phyloP scores from a whole-genome alignment of 2,797 vertebrate species.

The Natrix natrix region DNA sequence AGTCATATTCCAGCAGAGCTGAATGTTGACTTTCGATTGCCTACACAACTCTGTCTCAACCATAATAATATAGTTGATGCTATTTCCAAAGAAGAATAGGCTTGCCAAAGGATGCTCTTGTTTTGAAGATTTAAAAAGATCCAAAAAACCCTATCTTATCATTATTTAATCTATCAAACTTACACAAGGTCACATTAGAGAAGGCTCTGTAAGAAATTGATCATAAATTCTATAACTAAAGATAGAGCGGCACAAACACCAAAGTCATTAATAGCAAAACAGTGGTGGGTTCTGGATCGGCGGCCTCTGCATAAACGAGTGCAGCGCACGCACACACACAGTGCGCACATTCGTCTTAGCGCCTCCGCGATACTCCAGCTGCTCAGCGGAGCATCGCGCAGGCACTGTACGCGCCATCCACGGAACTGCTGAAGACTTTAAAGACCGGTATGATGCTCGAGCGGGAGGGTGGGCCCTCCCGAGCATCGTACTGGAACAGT shows the following conservation, averaged over 20 bases:
- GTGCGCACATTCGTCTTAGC: no score
- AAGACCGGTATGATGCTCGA: no score
- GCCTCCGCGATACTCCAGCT: no score
- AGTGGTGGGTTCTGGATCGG: no score
- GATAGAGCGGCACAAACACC: not conserved
- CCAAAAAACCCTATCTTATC: not conserved
- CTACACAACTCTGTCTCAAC: conserved; percentile 24
- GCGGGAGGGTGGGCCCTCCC: no score
- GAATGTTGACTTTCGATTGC: conserved; percentile 51
- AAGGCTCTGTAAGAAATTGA: conserved; percentile 4
- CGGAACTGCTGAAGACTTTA: no score
- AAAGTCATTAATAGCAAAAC: not conserved
- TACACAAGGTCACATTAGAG: not conserved
- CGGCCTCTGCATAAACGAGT: no score
- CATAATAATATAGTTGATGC: conserved; percentile 35
- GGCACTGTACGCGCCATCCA: no score
- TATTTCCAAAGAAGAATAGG: not conserved
- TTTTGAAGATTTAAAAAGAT: conserved; percentile 10
- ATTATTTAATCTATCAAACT: not conserved
- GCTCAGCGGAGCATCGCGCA: no score
- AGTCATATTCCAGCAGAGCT: conserved; percentile 45
- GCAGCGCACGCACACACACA: no score
- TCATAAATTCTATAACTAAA: not conserved
- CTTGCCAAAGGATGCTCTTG: not conserved
- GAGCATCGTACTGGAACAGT: no score